These are phyloP conservation scores for Pissodes strobi DNA, from an alignment of 1,140 invertebrate genomes.

Conservation along the genomic window DNA sequence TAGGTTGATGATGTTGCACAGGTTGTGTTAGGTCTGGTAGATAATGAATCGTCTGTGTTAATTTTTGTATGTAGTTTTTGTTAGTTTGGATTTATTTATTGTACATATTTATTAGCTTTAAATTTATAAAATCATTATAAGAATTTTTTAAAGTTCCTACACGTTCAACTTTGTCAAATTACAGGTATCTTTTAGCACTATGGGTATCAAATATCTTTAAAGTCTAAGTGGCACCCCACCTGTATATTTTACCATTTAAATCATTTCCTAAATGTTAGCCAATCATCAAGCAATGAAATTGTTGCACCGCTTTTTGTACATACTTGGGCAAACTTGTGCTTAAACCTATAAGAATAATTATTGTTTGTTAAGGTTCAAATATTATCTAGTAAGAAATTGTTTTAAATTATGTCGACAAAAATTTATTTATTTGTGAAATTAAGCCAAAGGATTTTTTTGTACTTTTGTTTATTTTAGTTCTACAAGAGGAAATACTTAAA, in stretches of 20 bases:
- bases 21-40: background rate
- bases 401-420: conserved; percentile 16
- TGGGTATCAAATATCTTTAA: conserved; percentile 16
- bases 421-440: conserved; percentile 26
- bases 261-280: background rate
- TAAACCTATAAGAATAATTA: background rate
- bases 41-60: conserved; percentile 30
- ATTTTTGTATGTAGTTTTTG: conserved; percentile 6
- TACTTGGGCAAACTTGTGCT: background rate
- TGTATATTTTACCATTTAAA: conserved; percentile 25
- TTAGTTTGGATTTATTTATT: conserved; percentile 15
- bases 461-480: conserved; percentile 14
- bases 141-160: conserved; percentile 49
- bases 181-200: conserved; percentile 14
- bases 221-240: conserved; percentile 6
- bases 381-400: conserved; percentile 6
- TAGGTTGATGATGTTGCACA: background rate
- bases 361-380: conserved; percentile 8
- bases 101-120: conserved; percentile 17
- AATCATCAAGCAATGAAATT: background rate
- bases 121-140: conserved; percentile 13
- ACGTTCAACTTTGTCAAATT: conserved; percentile 45
- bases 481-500: conserved; percentile 1
- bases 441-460: conserved; percentile 34
- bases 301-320: conserved; percentile 8